Conservation (phyloP, 2,113 vertebrate species). For the Arvicanthis niloticus region DNA sequence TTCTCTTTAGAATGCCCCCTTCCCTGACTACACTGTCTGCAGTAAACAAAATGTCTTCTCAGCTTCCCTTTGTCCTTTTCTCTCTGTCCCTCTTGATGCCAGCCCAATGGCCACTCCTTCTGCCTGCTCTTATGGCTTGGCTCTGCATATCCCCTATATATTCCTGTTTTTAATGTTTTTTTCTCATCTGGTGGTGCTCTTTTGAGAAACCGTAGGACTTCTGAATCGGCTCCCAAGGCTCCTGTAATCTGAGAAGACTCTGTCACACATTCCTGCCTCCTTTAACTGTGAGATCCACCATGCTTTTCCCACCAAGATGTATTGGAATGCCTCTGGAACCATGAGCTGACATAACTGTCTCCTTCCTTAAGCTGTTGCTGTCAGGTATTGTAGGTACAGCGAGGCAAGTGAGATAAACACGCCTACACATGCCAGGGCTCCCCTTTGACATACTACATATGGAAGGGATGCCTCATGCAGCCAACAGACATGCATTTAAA, state of each 20-base stretch:
- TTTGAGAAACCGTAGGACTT: not conserved
- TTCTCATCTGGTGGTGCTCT: not conserved
- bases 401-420: not conserved
- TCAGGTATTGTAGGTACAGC: not conserved
- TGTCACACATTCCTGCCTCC: not conserved
- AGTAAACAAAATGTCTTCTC: not conserved
- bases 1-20: not conserved
- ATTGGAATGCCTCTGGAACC: not conserved
- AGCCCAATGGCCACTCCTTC: not conserved
- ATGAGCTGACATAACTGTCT: not conserved
- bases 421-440: not conserved
- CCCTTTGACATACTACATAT: not conserved
- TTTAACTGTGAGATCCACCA: not conserved
- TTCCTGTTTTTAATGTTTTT: not conserved
- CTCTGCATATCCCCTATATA: not conserved
- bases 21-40: not conserved
- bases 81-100: too few relatives aligned
- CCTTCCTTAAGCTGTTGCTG: not conserved
- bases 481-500: not conserved
- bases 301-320: not conserved
- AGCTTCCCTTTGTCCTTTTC: not conserved
- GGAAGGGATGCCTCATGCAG: not conserved
- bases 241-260: not conserved
- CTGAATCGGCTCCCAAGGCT: not conserved
- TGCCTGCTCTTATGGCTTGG: not conserved